Conservation (phyloP, 2,888 invertebrate species). For the Pachydiplax longipennis region DNA sequence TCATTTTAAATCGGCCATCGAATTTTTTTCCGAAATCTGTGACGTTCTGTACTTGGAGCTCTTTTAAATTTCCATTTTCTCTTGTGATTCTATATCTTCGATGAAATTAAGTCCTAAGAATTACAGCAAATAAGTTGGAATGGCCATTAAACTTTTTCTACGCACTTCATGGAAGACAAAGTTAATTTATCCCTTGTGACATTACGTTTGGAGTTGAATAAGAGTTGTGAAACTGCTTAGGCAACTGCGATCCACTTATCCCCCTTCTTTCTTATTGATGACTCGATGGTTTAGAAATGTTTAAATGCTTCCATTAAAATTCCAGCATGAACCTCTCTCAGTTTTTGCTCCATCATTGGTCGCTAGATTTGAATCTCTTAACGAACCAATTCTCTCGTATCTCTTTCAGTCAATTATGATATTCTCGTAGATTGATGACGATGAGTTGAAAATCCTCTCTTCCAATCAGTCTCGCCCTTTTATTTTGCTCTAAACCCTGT, state of each 20-base stretch:
- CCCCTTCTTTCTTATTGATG: background rate
- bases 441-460: too few relatives aligned
- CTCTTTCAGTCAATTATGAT: too few relatives aligned
- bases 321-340: background rate
- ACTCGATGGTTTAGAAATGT: background rate
- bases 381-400: background rate
- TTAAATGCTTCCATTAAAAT: background rate
- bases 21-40: too few relatives aligned
- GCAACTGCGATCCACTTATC: background rate
- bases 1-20: too few relatives aligned
- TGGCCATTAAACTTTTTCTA: too few relatives aligned
- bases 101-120: background rate
- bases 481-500: too few relatives aligned
- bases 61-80: too few relatives aligned
- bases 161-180: too few relatives aligned
- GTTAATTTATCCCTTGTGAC: too few relatives aligned
- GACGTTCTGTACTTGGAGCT: background rate
- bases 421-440: too few relatives aligned
- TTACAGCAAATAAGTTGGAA: background rate
- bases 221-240: background rate
- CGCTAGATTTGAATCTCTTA: background rate
- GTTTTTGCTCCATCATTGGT: background rate
- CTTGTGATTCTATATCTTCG: background rate
- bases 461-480: too few relatives aligned
- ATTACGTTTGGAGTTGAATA: background rate